These are phyloP conservation scores for Oceanodroma tethys DNA, from an alignment of 2,113 vertebrate species.

Conservation along the genomic window DNA sequence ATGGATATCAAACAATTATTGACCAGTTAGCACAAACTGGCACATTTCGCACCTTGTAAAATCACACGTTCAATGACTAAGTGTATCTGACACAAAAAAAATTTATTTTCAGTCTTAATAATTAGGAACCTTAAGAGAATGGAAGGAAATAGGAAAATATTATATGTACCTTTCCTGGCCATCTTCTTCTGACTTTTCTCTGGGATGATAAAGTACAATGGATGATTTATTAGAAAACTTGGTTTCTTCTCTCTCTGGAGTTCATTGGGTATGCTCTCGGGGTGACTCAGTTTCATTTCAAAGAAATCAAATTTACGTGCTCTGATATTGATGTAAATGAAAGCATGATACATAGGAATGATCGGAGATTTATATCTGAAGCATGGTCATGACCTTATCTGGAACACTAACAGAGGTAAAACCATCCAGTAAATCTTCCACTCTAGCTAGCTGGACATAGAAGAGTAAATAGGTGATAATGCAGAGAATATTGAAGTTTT, in stretches of 20 bases:
- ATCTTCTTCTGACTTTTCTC: not conserved
- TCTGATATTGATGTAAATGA: not conserved
- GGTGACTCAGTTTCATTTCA: not conserved
- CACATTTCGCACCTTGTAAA: not conserved
- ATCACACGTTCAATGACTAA: not conserved
- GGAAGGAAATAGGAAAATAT: not conserved
- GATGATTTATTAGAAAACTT: not conserved
- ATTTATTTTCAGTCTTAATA: not conserved
- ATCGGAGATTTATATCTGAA: not conserved
- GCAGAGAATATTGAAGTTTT: not conserved
- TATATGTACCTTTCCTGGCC: not conserved
- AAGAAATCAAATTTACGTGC: not conserved
- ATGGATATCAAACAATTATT: not conserved
- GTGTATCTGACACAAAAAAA: not conserved
- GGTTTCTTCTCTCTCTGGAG: not conserved
- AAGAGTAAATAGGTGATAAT: not conserved
- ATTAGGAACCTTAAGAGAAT: not conserved
- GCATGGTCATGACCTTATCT: not conserved
- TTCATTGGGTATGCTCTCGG: fast-evolving
- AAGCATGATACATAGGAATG: not conserved
- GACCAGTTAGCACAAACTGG: not conserved
- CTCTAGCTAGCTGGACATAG: not conserved
- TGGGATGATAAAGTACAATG: not conserved
- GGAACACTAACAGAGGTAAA: not conserved
- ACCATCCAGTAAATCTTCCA: not conserved